Evolutionary conservation across 2,113 vertebrate species (phyloP).

Genomic region (Alces alces): DNA sequence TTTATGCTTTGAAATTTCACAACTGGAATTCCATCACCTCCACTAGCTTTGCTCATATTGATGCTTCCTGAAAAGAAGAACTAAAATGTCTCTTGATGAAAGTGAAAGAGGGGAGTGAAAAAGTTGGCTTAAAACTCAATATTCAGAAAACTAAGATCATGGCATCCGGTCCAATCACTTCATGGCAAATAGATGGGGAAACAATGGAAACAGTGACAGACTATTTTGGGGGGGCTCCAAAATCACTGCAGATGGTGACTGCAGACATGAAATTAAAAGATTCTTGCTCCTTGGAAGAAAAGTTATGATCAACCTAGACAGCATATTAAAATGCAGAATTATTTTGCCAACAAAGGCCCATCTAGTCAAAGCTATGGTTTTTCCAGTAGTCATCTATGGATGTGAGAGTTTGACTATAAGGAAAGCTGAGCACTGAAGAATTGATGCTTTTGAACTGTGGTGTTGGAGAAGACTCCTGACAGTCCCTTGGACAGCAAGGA

Average conservation of each 20-base stretch:
- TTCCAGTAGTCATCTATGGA: too few relatives aligned
- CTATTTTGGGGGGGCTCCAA: neutral
- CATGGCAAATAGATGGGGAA: neutral
- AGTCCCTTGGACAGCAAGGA: neutral
- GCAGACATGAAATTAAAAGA: neutral
- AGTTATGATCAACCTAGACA: too few relatives aligned
- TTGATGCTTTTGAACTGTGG: neutral
- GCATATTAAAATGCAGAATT: neutral
- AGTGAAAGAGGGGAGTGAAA: neutral
- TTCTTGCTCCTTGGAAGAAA: neutral
- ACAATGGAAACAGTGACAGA: too few relatives aligned
- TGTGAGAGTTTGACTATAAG: neutral
- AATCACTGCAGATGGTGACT: neutral
- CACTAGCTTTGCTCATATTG: neutral
- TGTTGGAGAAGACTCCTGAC: neutral
- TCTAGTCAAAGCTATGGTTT: neutral
- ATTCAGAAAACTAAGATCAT: neutral
- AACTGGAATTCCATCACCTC: neutral
- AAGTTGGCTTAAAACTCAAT: neutral
- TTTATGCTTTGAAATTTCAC: neutral
- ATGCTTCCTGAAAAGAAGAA: neutral
- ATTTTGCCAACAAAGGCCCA: neutral
- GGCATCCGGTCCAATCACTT: neutral
- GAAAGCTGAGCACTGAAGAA: neutral
- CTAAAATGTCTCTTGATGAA: neutral